Conservation (phyloP, 2,888 invertebrate genomes). For the Hipparchia sbordonii region DNA sequence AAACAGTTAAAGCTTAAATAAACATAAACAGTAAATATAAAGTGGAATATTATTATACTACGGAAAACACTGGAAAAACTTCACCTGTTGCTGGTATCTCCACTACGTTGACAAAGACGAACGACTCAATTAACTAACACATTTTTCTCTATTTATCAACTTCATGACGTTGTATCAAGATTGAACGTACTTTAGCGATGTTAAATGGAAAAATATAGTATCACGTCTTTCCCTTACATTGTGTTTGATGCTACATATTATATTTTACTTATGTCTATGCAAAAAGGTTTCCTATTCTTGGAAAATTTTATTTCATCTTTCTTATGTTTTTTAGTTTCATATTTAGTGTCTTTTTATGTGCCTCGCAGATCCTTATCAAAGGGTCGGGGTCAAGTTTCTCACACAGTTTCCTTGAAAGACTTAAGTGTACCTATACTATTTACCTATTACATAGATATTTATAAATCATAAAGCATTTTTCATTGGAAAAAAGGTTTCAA, state of each 20-base stretch:
- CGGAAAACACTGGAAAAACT: background rate
- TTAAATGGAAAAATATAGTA: conserved; percentile 16
- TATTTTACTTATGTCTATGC: background rate
- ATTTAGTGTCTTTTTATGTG: background rate
- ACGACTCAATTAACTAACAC: conserved; percentile 37
- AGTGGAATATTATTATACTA: background rate
- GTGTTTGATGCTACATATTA: background rate
- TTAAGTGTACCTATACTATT: background rate
- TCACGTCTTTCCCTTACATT: background rate
- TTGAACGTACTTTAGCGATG: conserved; percentile 25
- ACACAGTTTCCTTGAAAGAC: background rate
- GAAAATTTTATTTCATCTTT: background rate
- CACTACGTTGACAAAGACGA: conserved; percentile 31
- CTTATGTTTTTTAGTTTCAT: conserved; percentile 8
- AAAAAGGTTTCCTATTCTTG: background rate
- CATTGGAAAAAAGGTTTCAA: no score
- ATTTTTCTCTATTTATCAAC: conserved; percentile 41
- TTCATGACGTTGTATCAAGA: conserved; percentile 31
- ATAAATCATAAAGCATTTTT: no score
- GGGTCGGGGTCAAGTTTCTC: background rate
- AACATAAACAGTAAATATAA: no score
- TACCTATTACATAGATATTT: no score
- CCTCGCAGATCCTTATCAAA: conserved; percentile 6
- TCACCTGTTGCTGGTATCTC: conserved; percentile 19
- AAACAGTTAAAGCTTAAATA: no score